Conservation (phyloP, 2,797 vertebrate species). For the Lithobates sylvaticus region DNA sequence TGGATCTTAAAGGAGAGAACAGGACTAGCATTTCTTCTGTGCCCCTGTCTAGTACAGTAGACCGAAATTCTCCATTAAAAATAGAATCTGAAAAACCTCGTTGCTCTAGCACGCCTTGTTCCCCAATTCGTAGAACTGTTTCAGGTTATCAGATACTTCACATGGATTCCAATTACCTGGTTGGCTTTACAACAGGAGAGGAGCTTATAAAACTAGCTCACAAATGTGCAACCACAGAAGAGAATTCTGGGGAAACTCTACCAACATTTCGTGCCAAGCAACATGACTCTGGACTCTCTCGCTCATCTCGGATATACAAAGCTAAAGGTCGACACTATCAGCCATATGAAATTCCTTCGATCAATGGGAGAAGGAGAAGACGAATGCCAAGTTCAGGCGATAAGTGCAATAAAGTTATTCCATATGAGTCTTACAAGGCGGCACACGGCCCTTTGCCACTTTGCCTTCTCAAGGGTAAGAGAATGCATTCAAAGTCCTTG, state of each 20-base stretch:
- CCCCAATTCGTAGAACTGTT: constrained; percentile 87
- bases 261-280: constrained; percentile 77
- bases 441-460: constrained; percentile 87
- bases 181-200: constrained; percentile 94
- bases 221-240: constrained; percentile 83
- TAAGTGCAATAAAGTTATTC: constrained; percentile 84
- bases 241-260: constrained; percentile 77
- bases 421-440: constrained; percentile 82
- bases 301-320: constrained; percentile 87
- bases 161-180: constrained; percentile 96
- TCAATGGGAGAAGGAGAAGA: constrained; percentile 86
- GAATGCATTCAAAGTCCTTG: constrained; percentile 92
- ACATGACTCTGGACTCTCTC: constrained; percentile 82
- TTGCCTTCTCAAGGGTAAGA: constrained; percentile 92
- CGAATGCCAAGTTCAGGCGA: constrained; percentile 95
- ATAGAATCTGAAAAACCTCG: constrained; percentile 87
- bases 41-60: constrained; percentile 76
- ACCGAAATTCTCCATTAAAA: constrained; percentile 79
- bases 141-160: constrained; percentile 95
- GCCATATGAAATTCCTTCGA: constrained; percentile 91
- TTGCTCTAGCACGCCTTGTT: constrained; percentile 94
- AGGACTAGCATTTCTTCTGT: constrained; percentile 82
- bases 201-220: constrained; percentile 93
- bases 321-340: constrained; percentile 90
- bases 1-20: constrained; percentile 87